Conservation (phyloP, 2,113 vertebrate species). For the Chloebia gouldiae region DNA sequence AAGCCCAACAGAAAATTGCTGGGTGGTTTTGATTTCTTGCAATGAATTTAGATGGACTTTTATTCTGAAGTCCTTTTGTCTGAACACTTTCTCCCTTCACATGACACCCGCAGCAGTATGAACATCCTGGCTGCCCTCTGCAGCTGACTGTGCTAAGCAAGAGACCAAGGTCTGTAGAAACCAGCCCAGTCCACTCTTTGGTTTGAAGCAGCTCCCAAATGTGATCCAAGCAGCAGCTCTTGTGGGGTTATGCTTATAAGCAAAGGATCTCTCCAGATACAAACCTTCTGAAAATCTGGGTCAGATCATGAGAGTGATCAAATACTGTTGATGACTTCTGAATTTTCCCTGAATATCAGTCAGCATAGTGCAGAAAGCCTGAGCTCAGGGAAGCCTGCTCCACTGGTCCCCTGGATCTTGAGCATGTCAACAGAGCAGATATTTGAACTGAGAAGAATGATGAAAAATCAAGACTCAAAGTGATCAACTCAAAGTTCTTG, state of each 20-base stretch:
- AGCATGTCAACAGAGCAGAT: neutral
- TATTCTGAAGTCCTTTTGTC: conserved; percentile 5
- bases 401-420: neutral
- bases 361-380: neutral
- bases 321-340: neutral
- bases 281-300: neutral
- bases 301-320: neutral
- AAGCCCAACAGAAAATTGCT: neutral
- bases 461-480: neutral
- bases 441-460: neutral
- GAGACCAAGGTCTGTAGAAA: neutral
- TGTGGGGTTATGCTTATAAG: neutral
- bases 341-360: neutral
- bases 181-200: neutral
- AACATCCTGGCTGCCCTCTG: neutral
- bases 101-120: neutral
- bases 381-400: neutral
- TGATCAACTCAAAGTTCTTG: neutral
- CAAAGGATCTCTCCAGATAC: neutral
- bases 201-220: neutral
- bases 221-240: neutral
- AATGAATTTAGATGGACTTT: neutral
- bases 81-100: neutral
- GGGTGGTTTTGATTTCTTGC: neutral
- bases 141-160: neutral